Evolutionary conservation across 2,888 invertebrate species (phyloP), one percentile per base, ranked within the genome.

Genomic region (Spatulosminthurus flaviceps): DNA sequence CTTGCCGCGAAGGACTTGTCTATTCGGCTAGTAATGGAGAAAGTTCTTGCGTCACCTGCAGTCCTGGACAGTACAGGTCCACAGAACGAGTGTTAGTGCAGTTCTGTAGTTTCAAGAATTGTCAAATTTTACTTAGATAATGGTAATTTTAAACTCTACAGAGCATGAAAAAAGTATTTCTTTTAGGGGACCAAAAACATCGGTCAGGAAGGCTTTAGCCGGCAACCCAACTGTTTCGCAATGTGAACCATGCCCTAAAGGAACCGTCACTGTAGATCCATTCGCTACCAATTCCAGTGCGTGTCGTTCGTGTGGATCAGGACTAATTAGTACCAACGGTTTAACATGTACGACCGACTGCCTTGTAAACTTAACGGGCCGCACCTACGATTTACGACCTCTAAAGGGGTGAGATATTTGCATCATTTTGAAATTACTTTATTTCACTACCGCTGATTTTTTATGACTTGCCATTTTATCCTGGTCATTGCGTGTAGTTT

Each of bases 271-370:
- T 16, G 86, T 87, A 4, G 87, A 87, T 70, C 86, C 87, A 24
- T 83, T 87, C 75, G 86, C 87, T 4, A 86, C 86, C 70, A 88
- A 88, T 41, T 80, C 86, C 1, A 87, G 87, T 43, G 88, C 89
- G 1, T 90, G 90, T 85, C 86, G 88, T 69, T 85, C 87, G 19
- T 90, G 90, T 86, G 90, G 90, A 1, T 87, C 87, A 9, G 90
- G 89, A 0, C 87, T 90, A 24, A 86, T 86, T 24, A 86, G 86
- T 66, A 86, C 88, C 26, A 87, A 88, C 80, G 88, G 89, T 13
- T 86, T 87, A 7, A 86, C 86, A 4, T 90, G 90, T 85, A 87
- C 86, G 42, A 88, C 89, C 0, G 87, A 89, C 81, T 90, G 90
- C 84, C 83, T 87, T 84, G 84, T 88, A 13, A 83, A 85, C 16